These are phyloP conservation scores for Spatulosminthurus flaviceps DNA, from an alignment of 2,888 invertebrate species.

Conservation along the genomic window DNA sequence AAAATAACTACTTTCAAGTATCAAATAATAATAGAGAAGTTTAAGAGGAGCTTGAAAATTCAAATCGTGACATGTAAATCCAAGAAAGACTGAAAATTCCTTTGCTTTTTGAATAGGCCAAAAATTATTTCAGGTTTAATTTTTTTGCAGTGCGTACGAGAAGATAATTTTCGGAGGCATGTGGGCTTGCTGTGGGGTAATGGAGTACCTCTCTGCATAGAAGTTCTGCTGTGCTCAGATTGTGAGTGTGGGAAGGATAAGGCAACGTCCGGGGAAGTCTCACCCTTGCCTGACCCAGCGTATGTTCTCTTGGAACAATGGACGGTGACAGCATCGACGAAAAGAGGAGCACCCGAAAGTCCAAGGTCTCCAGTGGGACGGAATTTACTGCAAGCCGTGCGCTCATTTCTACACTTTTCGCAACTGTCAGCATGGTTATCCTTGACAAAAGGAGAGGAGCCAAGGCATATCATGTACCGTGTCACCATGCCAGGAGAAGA, in stretches of 20 bases:
- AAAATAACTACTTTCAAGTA: too few species aligned
- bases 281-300: constrained; percentile 67
- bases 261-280: constrained; percentile 66
- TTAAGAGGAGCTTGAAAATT: too few species aligned
- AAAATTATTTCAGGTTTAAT: too few species aligned
- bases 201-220: constrained; percentile 79
- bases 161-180: constrained; percentile 69
- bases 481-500: constrained; percentile 76
- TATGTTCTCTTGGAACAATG: constrained; percentile 79
- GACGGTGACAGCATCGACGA: constrained; percentile 69
- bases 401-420: constrained; percentile 95
- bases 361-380: constrained; percentile 64
- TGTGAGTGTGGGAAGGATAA: constrained; percentile 71
- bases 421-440: constrained; percentile 93
- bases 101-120: too few species aligned
- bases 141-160: constrained; percentile 70
- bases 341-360: constrained; percentile 52
- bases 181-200: constrained; percentile 76
- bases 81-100: too few species aligned
- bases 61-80: too few species aligned
- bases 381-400: constrained; percentile 88
- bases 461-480: constrained; percentile 73
- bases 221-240: constrained; percentile 79
- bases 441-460: constrained; percentile 66
- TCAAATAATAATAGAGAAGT: too few species aligned